Evolutionary conservation across 37 sponge, comb jelly and placozoan species (phyloP), one percentile per base, ranked within the genome.

Genomic region (Diacarnus erythraeanus): DNA sequence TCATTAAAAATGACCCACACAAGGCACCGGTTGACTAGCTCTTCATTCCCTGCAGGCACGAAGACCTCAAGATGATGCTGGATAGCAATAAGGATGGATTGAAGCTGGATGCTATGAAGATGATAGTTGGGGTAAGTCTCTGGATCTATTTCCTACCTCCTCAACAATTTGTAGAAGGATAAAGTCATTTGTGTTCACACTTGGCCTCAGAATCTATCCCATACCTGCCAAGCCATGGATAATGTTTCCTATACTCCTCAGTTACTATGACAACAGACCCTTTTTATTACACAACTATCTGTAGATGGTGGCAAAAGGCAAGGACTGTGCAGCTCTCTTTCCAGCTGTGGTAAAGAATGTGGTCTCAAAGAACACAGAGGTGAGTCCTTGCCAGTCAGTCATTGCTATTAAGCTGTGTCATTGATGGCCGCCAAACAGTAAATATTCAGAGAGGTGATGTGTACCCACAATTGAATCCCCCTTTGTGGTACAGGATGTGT

Each of bases 291-390:
- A 20, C 64, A 63, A n/a, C 8, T 79, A 10, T 78, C 43, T 42
- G 20, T 72, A 99, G 91, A 96, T 99, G 97, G 80, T 99, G 34
- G 97, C 99, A 15, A 94, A 94, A 42, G 99, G 99, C 1, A 90
- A 87, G 34, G 90, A 99, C 42, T 90, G 90, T 41, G 81, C 97
- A 31, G 91, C 87, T 80, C 80, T 96, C 12, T 99, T 99, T 74
- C 97, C 99, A 42, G 93, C 95, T 61, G 97, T 99, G 27, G 99
- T 99, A 10, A 99, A 99, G 81, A 96, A 96, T 69, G 99, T 99
- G 27, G 95, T 99, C 23, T 85, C 93, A 47, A 94, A 96, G 74
- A 93, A 90, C 67, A 76, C 91, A 26, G 99, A 99, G 85, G 97
- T 99, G 72, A n/a, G 78, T 60, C 8, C 2, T 17, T 4, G 61